A percentile compares a stretch with the other conserved stretches of the same genome.
These are phyloP conservation scores for Nudaria mundana DNA, from an alignment of 2,888 invertebrate species.

Conservation along the genomic window DNA sequence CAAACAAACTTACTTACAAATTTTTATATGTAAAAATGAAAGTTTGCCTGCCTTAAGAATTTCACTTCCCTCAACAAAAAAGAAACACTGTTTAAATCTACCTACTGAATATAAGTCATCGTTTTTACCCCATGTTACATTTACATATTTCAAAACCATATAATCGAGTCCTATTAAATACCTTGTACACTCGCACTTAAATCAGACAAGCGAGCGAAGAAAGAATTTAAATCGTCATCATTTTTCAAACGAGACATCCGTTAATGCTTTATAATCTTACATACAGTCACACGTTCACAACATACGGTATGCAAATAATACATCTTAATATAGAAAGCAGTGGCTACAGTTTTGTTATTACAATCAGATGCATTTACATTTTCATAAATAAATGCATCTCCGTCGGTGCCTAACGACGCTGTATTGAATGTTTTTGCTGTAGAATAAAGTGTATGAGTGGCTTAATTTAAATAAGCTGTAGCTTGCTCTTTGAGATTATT, in stretches of 20 bases:
- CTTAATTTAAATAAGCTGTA: slow-evolving; percentile 67
- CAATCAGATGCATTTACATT: slow-evolving; percentile 81
- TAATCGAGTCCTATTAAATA: slow-evolving; percentile 3
- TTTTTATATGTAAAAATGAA: no score
- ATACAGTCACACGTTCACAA: slow-evolving; percentile 60
- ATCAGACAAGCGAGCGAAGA: slow-evolving; percentile 14
- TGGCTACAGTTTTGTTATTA: slow-evolving; percentile 79
- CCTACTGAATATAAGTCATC: no score
- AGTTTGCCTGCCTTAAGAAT: no score
- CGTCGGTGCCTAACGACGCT: slow-evolving; percentile 59
- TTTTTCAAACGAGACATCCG: slow-evolving; percentile 28
- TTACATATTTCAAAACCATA: neutral
- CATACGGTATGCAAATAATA: slow-evolving; percentile 76
- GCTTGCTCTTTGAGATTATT: slow-evolving; percentile 36
- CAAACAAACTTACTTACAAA: no score
- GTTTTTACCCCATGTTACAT: neutral
- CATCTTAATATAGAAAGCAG: slow-evolving; percentile 80
- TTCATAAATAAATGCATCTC: slow-evolving; percentile 81
- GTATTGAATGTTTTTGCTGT: slow-evolving; percentile 41
- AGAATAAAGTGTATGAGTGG: slow-evolving; percentile 54
- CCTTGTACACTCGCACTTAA: slow-evolving; percentile 2
- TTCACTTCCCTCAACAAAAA: no score
- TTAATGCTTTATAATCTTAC: slow-evolving; percentile 39
- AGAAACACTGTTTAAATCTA: neutral
- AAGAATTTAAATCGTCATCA: slow-evolving; percentile 32